Evolutionary conservation across 1,140 invertebrate genomes (phyloP).

Genomic region (Zaprionus ghesquierei): DNA sequence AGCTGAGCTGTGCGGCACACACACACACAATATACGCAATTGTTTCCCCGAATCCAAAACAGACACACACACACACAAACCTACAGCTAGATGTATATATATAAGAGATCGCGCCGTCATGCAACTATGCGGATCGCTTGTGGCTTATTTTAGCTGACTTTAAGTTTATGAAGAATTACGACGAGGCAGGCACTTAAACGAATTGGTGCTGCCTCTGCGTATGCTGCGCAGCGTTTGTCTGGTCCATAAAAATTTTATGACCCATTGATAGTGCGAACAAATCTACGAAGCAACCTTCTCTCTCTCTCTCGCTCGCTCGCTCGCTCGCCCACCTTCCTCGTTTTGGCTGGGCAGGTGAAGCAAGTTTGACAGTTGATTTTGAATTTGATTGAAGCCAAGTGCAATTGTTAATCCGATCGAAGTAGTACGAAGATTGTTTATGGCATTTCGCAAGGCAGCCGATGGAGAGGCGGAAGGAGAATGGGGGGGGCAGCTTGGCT

Average conservation of each 20-base stretch:
- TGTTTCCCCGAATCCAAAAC: conserved; percentile 58
- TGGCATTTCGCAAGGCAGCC: conserved; percentile 59
- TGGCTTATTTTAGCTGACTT: conserved; percentile 77
- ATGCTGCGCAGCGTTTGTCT: conserved; percentile 47
- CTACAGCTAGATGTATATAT: not conserved
- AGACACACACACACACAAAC: not conserved
- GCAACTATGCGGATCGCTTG: conserved; percentile 54
- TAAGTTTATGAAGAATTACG: conserved; percentile 71
- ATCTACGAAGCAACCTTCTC: conserved; percentile 28
- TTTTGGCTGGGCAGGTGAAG: conserved; percentile 45
- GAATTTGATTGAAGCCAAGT: conserved; percentile 72
- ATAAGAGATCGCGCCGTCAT: conserved; percentile 35
- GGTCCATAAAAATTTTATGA: conserved; percentile 80
- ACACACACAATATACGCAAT: conserved; percentile 50
- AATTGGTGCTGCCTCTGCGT: conserved; percentile 62
- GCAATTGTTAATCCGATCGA: conserved; percentile 52
- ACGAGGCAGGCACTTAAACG: conserved; percentile 76
- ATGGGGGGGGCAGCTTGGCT: conserved; percentile 46
- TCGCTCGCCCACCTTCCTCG: conserved; percentile 18
- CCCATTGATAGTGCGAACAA: conserved; percentile 75
- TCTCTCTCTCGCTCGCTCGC: not conserved
- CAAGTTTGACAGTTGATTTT: conserved; percentile 72
- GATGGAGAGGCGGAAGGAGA: not conserved
- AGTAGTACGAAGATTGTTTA: conserved; percentile 57
- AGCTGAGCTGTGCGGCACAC: conserved; percentile 47